Evolutionary conservation across 1,140 invertebrate genomes (phyloP).

Genomic region (Belonocnema kinseyi): DNA sequence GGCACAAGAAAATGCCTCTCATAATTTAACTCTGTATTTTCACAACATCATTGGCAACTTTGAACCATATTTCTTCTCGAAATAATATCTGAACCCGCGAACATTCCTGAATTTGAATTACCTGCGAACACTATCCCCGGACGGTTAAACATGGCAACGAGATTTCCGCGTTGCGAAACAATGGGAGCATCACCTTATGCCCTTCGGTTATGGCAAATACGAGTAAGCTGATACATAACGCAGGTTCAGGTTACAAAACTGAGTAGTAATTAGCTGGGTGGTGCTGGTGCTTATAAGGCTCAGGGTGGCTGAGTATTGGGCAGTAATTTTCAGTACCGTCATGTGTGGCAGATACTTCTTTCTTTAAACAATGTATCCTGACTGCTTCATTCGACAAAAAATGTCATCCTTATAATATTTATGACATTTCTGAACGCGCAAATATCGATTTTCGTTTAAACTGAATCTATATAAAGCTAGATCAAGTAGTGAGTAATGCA

Average conservation of each 20-base stretch:
- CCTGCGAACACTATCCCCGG: constrained; percentile 56
- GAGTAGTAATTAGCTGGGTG: constrained; percentile 64
- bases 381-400: too few relatives aligned
- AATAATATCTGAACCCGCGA: constrained; percentile 55
- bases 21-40: background rate
- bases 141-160: constrained; percentile 11
- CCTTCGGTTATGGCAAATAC: constrained; percentile 58
- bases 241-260: constrained; percentile 68
- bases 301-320: constrained; percentile 34
- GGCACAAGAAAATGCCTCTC: background rate
- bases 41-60: background rate
- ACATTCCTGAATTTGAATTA: constrained; percentile 42
- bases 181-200: constrained; percentile 34
- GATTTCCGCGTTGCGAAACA: constrained; percentile 26
- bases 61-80: constrained; percentile 33
- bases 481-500: too few relatives aligned
- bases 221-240: constrained; percentile 62
- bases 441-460: too few relatives aligned
- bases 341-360: too few relatives aligned
- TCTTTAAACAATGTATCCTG: too few relatives aligned
- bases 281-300: constrained; percentile 49
- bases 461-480: too few relatives aligned
- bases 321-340: constrained; percentile 30
- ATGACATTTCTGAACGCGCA: too few relatives aligned
- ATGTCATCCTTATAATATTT: too few relatives aligned